Evolutionary conservation across 2,113 vertebrate species (phyloP), one percentile per base, ranked within the genome.

Genomic region (Burhinus bistriatus): DNA sequence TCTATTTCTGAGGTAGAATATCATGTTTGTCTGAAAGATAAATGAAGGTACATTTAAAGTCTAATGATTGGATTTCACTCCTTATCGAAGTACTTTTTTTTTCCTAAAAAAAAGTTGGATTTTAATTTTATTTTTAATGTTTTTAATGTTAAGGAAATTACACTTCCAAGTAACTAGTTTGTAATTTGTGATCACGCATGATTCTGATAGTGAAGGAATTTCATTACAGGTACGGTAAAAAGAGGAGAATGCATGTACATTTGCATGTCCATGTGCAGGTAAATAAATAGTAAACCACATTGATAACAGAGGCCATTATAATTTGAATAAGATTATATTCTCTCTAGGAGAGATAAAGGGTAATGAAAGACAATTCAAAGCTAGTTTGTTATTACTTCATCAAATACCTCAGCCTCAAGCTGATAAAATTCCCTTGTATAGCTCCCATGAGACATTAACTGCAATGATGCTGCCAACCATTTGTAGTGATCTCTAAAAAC

Each of bases 311-410:
- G 95, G 86, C 96, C 97, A 98, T 98, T 98, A 98, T 98, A 98
- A 98, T 98, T 98, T 98, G 98, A 98, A 98, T 98, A 97, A 98
- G 98, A 98, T 98, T 98, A 98, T 98, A 97, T 97, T 98, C 97
- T 98, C 97, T 95, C 94, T 84, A 97, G 96, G 96, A 97, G 96
- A 98, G 98, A 98, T 98, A 98, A 98, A 98, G 93, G 96, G 98
- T 98, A 98, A 98, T 98, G 98, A 98, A 98, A 98, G 98, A 98
- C 98, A 98, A 98, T 98, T 97, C 98, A 87, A 97, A 97, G 97
- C 97, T 96, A 98, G 97, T 98, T 98, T 98, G 97, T 98, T 98
- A 98, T 98, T 98, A 98, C 98, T 98, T 98, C 98, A 98, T 98
- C 98, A 98, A 98, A 98, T 96, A 97, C 97, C 97, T 98, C 96